Percentiles rank a stretch among this genome's conserved stretches.
These are phyloP conservation scores for Escarpia spicata DNA, from an alignment of 2,888 invertebrate genomes.

Conservation along the genomic window DNA sequence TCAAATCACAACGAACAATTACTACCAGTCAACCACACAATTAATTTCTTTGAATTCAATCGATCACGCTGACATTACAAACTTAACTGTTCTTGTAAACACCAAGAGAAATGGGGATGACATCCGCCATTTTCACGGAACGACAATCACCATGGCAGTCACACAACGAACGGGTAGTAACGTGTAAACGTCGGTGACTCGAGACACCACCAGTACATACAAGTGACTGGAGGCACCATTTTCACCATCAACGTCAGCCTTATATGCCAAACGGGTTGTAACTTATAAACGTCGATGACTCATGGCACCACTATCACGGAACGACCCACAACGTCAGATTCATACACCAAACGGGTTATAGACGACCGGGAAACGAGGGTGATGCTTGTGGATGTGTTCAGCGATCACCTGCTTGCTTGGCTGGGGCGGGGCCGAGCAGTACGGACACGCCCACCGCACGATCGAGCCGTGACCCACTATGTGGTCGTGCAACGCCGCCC, in stretches of 20 bases:
- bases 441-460: not conserved
- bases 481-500: not conserved
- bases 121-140: too few species aligned
- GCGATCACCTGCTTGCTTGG: slow-evolving; percentile 1
- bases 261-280: too few species aligned
- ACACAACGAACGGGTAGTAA: too few species aligned
- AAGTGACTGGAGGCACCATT: too few species aligned
- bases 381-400: not conserved
- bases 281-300: too few species aligned
- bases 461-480: not conserved
- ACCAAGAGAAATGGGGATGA: not conserved
- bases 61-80: not conserved
- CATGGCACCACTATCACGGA: too few species aligned
- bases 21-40: not conserved
- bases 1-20: not conserved
- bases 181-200: too few species aligned
- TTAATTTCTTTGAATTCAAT: not conserved
- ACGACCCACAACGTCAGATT: too few species aligned
- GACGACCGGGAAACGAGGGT: not conserved
- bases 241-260: too few species aligned
- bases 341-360: not conserved
- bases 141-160: too few species aligned
- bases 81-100: not conserved
- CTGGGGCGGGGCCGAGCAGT: not conserved
- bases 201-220: too few species aligned